A percentile compares a stretch with the other conserved stretches of the same genome.
These are phyloP conservation scores for Dipodomys ordii DNA, from an alignment of 2,113 vertebrate genomes.

Conservation along the genomic window DNA sequence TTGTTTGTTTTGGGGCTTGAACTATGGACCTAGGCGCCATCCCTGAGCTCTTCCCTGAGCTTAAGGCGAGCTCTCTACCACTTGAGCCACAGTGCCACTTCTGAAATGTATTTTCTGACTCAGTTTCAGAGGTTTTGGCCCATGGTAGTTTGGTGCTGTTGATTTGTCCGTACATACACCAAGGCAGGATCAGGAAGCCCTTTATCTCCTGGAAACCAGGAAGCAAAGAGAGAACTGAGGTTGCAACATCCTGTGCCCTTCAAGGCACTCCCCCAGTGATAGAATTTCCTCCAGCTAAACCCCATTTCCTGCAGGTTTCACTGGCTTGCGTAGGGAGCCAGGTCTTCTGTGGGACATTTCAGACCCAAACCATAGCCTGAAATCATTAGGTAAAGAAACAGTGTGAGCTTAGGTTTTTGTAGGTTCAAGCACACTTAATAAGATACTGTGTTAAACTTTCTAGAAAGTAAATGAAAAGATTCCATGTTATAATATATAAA, in stretches of 20 bases:
- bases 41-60: too few relatives aligned
- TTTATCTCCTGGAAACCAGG: not conserved
- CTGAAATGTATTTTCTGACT: not conserved
- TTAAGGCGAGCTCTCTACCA: too few relatives aligned
- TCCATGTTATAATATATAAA: not conserved
- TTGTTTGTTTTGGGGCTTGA: too few relatives aligned
- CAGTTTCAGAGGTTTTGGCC: not conserved
- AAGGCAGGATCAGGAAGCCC: not conserved
- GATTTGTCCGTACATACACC: not conserved
- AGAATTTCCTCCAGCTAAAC: not conserved
- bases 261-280: not conserved
- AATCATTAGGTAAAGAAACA: not conserved
- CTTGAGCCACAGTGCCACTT: too few relatives aligned
- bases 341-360: not conserved
- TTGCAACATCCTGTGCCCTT: not conserved
- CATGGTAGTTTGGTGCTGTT: not conserved
- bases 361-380: not conserved
- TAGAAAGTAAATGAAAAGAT: not conserved
- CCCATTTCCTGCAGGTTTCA: not conserved
- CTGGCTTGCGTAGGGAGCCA: not conserved
- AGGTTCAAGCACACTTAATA: constrained; percentile 3
- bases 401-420: not conserved
- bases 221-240: not conserved
- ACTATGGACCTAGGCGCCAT: too few relatives aligned
- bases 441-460: not conserved